These are phyloP conservation scores for Todiramphus saurophagus DNA, from an alignment of 2,113 vertebrate genomes.

Conservation along the genomic window DNA sequence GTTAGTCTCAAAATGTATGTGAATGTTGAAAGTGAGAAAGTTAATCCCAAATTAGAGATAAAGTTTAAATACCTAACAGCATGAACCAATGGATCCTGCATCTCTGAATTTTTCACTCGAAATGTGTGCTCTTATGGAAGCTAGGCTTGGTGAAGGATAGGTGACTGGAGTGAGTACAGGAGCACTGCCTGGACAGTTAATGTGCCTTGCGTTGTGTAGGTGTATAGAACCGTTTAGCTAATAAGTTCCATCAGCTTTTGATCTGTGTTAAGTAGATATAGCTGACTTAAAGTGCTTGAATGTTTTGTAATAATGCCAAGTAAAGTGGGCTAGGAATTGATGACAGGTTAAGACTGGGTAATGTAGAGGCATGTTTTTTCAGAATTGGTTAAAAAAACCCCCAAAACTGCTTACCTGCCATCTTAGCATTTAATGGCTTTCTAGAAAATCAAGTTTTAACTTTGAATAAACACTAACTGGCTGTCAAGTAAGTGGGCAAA, in stretches of 20 bases:
- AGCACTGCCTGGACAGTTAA: not conserved
- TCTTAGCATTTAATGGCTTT: not conserved
- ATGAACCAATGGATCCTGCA: not conserved
- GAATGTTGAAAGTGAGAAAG: not conserved
- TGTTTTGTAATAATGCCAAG: not conserved
- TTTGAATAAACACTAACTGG: not conserved
- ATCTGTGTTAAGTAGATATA: not conserved
- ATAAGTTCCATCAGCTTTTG: not conserved
- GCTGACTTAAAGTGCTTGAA: not conserved
- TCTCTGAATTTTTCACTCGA: not conserved
- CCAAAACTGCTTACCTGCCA: not conserved
- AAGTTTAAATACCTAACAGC: not conserved
- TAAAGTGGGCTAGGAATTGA: not conserved
- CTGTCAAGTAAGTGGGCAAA: not conserved
- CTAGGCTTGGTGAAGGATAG: not conserved
- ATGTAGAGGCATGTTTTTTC: not conserved
- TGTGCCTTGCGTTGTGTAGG: not conserved
- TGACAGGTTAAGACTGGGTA: not conserved
- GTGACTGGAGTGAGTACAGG: rapidly evolving
- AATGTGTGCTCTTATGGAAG: not conserved
- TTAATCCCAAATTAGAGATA: not conserved
- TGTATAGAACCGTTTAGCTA: not conserved
- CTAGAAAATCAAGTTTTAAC: not conserved
- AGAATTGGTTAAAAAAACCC: not conserved
- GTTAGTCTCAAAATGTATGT: not conserved